Percentiles rank a stretch among this genome's conserved stretches.
Conservation (phyloP, 2,797 vertebrate species). For the Enteromius afrohamiltoni region DNA sequence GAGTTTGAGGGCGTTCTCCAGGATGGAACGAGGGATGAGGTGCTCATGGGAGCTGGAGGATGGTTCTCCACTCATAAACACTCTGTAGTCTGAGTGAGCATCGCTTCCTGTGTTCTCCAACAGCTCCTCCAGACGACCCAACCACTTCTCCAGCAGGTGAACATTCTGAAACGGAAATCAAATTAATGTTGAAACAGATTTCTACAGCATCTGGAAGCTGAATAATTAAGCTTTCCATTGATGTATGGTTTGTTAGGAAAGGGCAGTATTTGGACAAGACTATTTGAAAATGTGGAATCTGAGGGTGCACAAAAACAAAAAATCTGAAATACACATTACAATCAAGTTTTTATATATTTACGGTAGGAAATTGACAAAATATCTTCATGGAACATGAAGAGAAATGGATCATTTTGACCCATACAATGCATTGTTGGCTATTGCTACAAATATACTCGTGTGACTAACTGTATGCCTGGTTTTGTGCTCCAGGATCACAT, state of each 20-base stretch:
- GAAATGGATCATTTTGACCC: background rate
- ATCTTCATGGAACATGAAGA: background rate
- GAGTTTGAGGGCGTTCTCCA: conserved; percentile 86
- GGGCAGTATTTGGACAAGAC: background rate
- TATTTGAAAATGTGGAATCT: background rate
- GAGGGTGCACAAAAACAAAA: background rate
- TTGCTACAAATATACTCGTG: background rate
- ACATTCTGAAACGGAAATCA: conserved; percentile 73
- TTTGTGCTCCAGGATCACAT: background rate
- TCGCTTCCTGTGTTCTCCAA: conserved; percentile 71
- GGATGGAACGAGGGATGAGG: conserved; percentile 81
- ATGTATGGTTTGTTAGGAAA: background rate
- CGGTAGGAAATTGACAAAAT: background rate
- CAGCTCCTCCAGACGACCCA: conserved; percentile 80
- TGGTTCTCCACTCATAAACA: conserved; percentile 84
- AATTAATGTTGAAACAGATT: background rate
- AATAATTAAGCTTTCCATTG: background rate
- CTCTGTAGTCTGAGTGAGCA: conserved; percentile 76
- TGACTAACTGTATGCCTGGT: background rate
- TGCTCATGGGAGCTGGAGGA: conserved; percentile 74
- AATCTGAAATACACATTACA: background rate
- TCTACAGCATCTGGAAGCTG: background rate
- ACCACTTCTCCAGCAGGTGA: conserved; percentile 81
- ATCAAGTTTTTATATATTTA: background rate
- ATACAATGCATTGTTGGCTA: background rate